phyloP scores from a whole-genome alignment of 30 jellyfish, hydroid and myxozoan genomes.

The Phacellophora camtschatica region DNA sequence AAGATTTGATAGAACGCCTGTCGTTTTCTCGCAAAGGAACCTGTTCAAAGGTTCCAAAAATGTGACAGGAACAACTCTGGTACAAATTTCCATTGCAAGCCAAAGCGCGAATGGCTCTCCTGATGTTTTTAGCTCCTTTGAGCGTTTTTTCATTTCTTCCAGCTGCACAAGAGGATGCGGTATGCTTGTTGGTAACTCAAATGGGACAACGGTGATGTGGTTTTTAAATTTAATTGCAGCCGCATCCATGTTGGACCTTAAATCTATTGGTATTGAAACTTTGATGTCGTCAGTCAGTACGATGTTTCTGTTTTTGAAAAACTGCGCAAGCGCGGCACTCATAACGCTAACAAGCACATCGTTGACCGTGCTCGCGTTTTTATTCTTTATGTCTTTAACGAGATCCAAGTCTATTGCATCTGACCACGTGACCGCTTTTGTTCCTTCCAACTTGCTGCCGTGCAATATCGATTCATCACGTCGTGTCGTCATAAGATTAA shows the following conservation, averaged over 20 bases:
- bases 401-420: constrained; percentile 54
- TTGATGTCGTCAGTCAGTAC: constrained; percentile 14
- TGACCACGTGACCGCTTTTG: constrained; percentile 75
- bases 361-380: constrained; percentile 56
- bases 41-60: constrained; percentile 39
- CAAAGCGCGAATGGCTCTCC: constrained; percentile 81
- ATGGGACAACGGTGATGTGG: constrained; percentile 51
- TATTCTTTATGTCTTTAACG: constrained; percentile 67
- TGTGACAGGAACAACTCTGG: constrained; percentile 53
- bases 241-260: constrained; percentile 48
- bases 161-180: constrained; percentile 20
- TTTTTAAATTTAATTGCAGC: constrained; percentile 69
- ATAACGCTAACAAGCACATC: constrained; percentile 75
- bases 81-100: constrained; percentile 33
- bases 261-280: constrained; percentile 71
- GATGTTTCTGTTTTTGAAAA: constrained; percentile 12
- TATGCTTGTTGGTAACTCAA: constrained; percentile 48
- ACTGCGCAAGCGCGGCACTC: constrained; percentile 40
- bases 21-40: constrained; percentile 72
- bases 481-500: constrained; percentile 41
- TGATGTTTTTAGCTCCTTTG: constrained; percentile 58
- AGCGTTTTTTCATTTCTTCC: constrained; percentile 41
- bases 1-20: constrained; percentile 73
- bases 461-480: constrained; percentile 54
- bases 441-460: constrained; percentile 53